Conservation (phyloP, 2,888 invertebrate genomes). For the Lasius fuliginosus region DNA sequence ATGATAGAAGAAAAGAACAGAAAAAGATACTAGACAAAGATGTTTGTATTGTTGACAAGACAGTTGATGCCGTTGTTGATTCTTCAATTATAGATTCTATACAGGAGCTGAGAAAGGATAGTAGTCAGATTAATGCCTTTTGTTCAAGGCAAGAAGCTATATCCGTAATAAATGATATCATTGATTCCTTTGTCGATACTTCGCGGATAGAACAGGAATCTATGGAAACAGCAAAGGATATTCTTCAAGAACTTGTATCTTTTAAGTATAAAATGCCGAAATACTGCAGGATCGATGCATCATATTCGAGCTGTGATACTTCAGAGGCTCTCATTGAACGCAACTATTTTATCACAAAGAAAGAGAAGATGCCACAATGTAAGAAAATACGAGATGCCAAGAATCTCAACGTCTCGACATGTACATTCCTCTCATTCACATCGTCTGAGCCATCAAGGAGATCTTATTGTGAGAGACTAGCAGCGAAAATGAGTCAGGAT, state of each 20-base stretch:
- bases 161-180: neutral
- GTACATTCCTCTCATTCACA: neutral
- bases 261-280: neutral
- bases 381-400: neutral
- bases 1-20: neutral
- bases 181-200: neutral
- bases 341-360: neutral
- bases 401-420: neutral
- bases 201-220: neutral
- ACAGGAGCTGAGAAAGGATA: neutral
- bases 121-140: neutral
- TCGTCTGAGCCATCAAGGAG: neutral
- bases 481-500: neutral
- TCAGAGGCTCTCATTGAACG: neutral
- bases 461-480: neutral
- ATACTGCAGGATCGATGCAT: neutral
- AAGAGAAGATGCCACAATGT: neutral
- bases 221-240: neutral
- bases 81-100: neutral
- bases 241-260: neutral
- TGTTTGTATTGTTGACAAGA: too few species aligned
- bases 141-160: too few species aligned
- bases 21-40: neutral
- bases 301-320: neutral
- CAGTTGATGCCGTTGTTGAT: too few species aligned